Conservation (phyloP, 2,797 vertebrate genomes). For the Ptychobarbus kaznakovi region DNA sequence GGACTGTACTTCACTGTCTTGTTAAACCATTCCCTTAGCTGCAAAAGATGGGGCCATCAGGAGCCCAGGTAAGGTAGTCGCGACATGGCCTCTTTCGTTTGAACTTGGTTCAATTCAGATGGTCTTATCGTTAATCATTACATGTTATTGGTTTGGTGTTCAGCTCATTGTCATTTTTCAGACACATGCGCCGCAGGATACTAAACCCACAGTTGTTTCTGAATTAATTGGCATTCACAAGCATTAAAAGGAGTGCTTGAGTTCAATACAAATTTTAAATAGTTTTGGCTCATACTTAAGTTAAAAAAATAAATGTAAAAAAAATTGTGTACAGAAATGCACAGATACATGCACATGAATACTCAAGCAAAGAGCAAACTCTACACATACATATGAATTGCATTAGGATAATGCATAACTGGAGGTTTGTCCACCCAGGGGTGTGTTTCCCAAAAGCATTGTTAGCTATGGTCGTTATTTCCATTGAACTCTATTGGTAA, state of each 20-base stretch:
- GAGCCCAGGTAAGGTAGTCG: constrained; percentile 82
- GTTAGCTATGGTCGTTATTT: no score
- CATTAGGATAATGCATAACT: neutral
- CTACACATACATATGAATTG: neutral
- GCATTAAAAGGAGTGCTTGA: neutral
- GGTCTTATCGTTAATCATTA: constrained; percentile 57
- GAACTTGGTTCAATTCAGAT: constrained; percentile 39
- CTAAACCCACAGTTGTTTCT: constrained; percentile 65
- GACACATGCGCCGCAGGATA: constrained; percentile 75
- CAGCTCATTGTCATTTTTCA: constrained; percentile 69
- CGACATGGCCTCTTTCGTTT: constrained; percentile 69
- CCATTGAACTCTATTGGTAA: no score
- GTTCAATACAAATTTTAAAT: neutral
- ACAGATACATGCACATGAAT: neutral
- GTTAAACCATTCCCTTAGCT: constrained; percentile 85
- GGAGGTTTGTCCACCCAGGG: neutral
- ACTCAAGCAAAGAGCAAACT: neutral
- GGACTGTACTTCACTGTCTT: constrained; percentile 84
- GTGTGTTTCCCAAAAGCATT: no score
- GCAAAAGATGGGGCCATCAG: constrained; percentile 84
- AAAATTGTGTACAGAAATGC: neutral
- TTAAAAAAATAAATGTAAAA: neutral
- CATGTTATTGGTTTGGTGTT: constrained; percentile 67
- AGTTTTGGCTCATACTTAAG: neutral
- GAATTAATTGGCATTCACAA: neutral